These are phyloP conservation scores for Sarcophaga variegata DNA, from an alignment of 2,888 invertebrate genomes.

Conservation along the genomic window DNA sequence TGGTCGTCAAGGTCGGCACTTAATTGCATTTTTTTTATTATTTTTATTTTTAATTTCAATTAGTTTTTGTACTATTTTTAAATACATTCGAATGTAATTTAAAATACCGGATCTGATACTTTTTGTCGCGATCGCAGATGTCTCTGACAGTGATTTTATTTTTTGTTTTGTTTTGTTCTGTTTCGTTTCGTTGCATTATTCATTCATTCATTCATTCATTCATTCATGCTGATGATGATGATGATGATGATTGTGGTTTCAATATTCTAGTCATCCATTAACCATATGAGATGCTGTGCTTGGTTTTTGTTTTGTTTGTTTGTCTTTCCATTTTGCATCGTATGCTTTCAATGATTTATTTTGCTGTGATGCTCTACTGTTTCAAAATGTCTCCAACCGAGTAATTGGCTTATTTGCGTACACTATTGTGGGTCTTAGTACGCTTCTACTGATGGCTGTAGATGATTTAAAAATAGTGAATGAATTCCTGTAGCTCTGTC, in stretches of 20 bases:
- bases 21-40: neutral
- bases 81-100: conserved; percentile 6
- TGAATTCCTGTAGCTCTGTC: too few relatives aligned
- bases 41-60: neutral
- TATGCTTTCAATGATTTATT: too few relatives aligned
- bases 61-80: neutral
- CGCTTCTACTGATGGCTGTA: too few relatives aligned
- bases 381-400: conserved; percentile 50
- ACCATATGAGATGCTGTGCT: neutral
- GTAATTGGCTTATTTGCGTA: conserved; percentile 43
- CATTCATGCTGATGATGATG: too few relatives aligned
- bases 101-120: conserved; percentile 59
- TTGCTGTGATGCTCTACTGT: too few relatives aligned
- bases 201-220: neutral
- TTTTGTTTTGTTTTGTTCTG: neutral
- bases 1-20: neutral
- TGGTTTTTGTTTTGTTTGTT: too few relatives aligned
- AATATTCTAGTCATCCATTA: conserved; percentile 48
- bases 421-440: too few relatives aligned
- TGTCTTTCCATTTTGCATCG: too few relatives aligned
- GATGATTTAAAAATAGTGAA: too few relatives aligned
- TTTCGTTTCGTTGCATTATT: conserved; percentile 6
- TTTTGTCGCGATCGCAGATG: conserved; percentile 22
- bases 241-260: conserved; percentile 16
- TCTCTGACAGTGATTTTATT: conserved; percentile 1